Percentiles rank a stretch among this genome's conserved stretches.
Conservation (phyloP, 2,888 invertebrate genomes). For the Cancer borealis region DNA sequence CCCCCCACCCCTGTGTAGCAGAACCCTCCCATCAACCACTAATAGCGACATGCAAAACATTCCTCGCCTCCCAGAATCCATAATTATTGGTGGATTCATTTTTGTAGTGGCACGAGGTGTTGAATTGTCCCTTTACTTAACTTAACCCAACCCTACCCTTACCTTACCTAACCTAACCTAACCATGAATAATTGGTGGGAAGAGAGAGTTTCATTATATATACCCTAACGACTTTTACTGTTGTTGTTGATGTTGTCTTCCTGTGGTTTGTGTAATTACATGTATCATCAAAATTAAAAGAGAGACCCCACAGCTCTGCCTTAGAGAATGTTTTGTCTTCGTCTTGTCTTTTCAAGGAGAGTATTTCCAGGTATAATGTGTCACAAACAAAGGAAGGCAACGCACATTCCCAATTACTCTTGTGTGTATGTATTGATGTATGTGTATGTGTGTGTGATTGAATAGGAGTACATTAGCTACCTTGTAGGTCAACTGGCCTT, state of each 20-base stretch:
- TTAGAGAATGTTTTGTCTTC: no score
- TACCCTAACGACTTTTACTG: neutral
- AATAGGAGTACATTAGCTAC: no score
- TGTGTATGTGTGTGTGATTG: neutral
- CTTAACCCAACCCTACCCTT: neutral
- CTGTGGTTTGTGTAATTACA: no score
- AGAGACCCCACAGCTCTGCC: no score
- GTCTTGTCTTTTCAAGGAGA: no score
- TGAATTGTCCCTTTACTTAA: neutral
- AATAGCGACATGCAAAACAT: constrained; percentile 25
- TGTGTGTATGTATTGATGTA: neutral
- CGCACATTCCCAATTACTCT: neutral
- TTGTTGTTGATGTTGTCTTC: no score
- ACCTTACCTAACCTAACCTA: neutral
- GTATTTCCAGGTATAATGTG: neutral
- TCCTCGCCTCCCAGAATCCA: neutral
- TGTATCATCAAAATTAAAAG: no score
- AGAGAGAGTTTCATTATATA: neutral
- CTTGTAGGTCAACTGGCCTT: no score
- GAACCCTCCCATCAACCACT: constrained; percentile 17
- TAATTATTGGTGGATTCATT: neutral
- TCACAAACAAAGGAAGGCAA: neutral
- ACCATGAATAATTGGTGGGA: neutral
- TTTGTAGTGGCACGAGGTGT: constrained; percentile 4
- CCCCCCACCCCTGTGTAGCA: neutral